phyloP scores from a whole-genome alignment of 2,797 vertebrate species.

The Emydoidea blandingii region DNA sequence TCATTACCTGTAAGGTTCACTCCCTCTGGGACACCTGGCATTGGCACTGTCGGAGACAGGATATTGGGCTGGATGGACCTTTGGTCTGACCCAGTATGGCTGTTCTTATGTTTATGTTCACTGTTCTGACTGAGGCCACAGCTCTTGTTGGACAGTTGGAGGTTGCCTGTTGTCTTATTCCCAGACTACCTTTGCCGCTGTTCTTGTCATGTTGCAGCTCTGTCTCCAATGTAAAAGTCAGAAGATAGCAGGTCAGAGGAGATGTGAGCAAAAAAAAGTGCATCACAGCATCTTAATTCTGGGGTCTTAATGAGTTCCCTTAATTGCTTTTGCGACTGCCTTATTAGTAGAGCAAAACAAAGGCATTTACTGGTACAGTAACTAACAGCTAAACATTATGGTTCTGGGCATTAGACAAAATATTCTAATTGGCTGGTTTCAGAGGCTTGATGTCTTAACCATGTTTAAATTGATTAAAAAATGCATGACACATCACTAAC shows the following conservation, averaged over 20 bases:
- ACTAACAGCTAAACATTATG: too few relatives aligned
- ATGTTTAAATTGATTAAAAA: not conserved
- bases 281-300: not conserved
- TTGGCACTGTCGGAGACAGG: too few relatives aligned
- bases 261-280: not conserved
- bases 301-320: not conserved
- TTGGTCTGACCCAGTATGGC: too few relatives aligned
- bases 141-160: not conserved
- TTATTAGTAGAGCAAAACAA: not conserved
- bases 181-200: not conserved
- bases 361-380: too few relatives aligned
- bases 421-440: not conserved
- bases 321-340: not conserved
- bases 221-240: not conserved
- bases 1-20: too few relatives aligned
- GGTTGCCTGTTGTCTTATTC: not conserved
- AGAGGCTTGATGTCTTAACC: not conserved
- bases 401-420: too few relatives aligned
- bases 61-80: too few relatives aligned
- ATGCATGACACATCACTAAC: not conserved
- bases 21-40: too few relatives aligned
- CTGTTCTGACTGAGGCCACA: not conserved
- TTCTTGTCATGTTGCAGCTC: not conserved
- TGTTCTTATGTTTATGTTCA: too few relatives aligned
- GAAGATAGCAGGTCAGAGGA: not conserved